Base-by-base conservation (phyloP, 53 echinoderm and acorn worm species). In the Hippasteria phrygiana region DNA sequence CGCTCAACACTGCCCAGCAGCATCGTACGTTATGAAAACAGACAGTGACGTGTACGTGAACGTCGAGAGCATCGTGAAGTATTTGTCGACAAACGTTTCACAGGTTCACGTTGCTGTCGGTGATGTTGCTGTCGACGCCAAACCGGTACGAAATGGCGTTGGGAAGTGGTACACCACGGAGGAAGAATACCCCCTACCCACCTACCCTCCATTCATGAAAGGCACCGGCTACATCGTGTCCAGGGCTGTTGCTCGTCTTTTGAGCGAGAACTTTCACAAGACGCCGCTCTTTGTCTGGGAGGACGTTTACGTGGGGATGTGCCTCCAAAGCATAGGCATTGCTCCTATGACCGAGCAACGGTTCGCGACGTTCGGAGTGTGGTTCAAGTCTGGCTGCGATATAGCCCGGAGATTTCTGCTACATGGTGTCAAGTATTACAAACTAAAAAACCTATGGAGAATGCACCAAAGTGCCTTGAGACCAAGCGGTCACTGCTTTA, bases 21-120 rank as follows among this genome's bases (percentile, higher is more conserved):
- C 90, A 18, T 55, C 87, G 69, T 87, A 34, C 87, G 75, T 78
- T 31, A 91, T 91, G 91, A 91, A 91, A 38, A 78, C 87, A 26
- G 87, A 91, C 47, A 87, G 67, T 11, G 91, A 91, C 66, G 87
- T 91, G 48, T 91, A 78, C 35, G 91, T 87, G 43, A 91, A 91
- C 47, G 62, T 91, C 22, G 67, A 87, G 13, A 67, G 62, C 33
- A 43, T 91, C 69, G 87, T 71, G 8, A 45, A 33, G 42, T 51
- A 87, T 17, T 62, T 91, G 37, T 20, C 32, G 5, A 35, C n/a
- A n/a, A n/a, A n/a, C n/a, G n/a, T n/a, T n/a, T n/a, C n/a, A n/a
- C n/a, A n/a, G n/a, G n/a, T n/a, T 55, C 46, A 1, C 13, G 13
- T 50, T 1, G 87, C 86, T 12, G 17, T 70, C 1, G 91, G 91